Conservation (phyloP, 2,113 vertebrate species). For the Cinclus cinclus region DNA sequence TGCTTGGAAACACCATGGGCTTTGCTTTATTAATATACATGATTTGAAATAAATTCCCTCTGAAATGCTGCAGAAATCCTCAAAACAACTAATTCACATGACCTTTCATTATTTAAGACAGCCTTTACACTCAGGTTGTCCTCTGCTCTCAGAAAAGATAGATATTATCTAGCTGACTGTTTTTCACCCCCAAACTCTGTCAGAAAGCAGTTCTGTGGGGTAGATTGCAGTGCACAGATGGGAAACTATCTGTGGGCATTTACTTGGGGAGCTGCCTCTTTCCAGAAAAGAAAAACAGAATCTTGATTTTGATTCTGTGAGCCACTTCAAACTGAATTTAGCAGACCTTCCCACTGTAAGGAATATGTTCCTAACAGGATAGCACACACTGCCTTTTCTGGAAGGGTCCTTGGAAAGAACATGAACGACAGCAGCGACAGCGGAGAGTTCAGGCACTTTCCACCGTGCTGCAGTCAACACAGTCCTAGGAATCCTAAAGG, state of each 20-base stretch:
- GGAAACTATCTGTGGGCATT: neutral
- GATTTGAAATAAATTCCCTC: conserved; percentile 44
- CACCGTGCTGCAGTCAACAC: neutral
- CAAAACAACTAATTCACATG: conserved; percentile 36
- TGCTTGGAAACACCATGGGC: conserved; percentile 56
- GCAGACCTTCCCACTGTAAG: neutral
- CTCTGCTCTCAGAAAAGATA: neutral
- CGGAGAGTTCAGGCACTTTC: neutral
- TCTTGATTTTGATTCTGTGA: neutral
- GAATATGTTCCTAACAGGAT: neutral
- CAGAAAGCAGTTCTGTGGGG: neutral
- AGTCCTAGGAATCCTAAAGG: neutral
- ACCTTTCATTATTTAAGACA: neutral
- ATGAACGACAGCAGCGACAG: neutral
- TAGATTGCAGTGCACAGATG: neutral
- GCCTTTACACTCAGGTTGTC: neutral
- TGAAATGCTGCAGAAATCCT: conserved; percentile 39
- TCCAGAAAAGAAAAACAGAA: neutral
- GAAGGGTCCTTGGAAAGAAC: neutral
- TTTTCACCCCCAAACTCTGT: neutral
- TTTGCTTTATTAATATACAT: conserved; percentile 71
- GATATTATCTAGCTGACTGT: neutral
- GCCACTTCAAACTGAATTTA: neutral
- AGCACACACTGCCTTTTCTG: neutral
- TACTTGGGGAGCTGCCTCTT: neutral